These are phyloP conservation scores for Megalonaias nervosa DNA, from an alignment of 1,140 invertebrate species.

Conservation along the genomic window DNA sequence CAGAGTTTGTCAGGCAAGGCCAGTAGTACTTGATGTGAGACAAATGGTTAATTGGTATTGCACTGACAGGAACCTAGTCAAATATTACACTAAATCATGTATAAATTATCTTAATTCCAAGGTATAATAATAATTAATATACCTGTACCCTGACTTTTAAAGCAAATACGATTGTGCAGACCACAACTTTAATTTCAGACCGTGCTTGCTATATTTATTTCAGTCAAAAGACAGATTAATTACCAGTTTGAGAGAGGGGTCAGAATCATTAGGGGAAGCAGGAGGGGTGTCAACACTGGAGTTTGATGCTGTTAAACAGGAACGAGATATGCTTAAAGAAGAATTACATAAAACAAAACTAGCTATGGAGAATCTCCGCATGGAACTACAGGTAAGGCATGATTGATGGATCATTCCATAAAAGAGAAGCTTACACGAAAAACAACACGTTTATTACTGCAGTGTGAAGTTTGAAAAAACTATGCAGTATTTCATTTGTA, in stretches of 20 bases:
- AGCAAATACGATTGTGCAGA: no score
- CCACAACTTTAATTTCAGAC: no score
- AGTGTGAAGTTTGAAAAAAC: neutral
- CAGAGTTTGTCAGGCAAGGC: no score
- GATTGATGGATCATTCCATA: neutral
- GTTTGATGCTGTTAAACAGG: conserved; percentile 74
- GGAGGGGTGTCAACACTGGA: conserved; percentile 66
- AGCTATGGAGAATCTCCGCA: conserved; percentile 73
- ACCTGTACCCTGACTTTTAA: no score
- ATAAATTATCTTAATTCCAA: no score
- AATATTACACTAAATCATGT: no score
- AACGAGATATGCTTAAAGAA: conserved; percentile 77
- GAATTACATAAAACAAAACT: conserved; percentile 76
- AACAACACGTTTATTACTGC: neutral
- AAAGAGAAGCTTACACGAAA: neutral
- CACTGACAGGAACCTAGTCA: no score
- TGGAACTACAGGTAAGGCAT: conserved; percentile 73
- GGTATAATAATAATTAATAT: no score
- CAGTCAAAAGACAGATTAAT: conserved; percentile 86
- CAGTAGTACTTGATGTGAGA: no score
- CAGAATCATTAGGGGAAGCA: conserved; percentile 67
- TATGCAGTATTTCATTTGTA: neutral
- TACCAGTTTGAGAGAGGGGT: conserved; percentile 76
- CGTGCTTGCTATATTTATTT: conserved; percentile 21
- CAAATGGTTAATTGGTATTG: no score